phyloP scores from a whole-genome alignment of 53 echinoderm and acorn worm species.

The Temnopleurus reevesii region DNA sequence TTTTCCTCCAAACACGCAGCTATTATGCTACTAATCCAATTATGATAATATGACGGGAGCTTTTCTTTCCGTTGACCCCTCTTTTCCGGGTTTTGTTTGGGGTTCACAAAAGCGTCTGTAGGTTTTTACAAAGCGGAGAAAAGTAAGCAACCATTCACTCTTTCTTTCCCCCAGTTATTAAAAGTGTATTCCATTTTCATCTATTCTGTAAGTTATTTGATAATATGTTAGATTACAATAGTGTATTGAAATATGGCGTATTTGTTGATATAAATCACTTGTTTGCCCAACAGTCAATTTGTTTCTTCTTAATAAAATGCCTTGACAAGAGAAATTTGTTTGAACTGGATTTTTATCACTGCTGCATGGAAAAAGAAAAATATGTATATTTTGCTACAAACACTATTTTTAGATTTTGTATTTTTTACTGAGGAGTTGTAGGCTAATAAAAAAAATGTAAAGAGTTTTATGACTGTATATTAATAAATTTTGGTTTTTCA shows the following conservation, averaged over 20 bases:
- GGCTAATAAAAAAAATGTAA: too few species aligned
- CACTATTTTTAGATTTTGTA: too few species aligned
- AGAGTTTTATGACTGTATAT: too few species aligned
- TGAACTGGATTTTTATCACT: too few species aligned
- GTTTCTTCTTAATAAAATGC: neutral
- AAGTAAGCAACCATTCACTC: neutral
- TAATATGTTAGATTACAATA: neutral
- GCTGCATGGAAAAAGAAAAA: too few species aligned
- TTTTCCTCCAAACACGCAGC: neutral
- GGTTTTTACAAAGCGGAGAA: neutral
- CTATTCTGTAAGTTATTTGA: neutral
- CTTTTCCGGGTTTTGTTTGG: slow-evolving; percentile 14
- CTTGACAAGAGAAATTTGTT: neutral
- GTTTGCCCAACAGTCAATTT: neutral
- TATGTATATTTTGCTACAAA: too few species aligned
- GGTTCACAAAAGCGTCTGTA: neutral
- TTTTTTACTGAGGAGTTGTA: too few species aligned
- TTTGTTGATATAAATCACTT: neutral
- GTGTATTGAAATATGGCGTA: neutral
- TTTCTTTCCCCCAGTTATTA: neutral
- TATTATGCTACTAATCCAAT: slow-evolving; percentile 32
- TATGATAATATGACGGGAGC: neutral
- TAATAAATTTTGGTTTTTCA: too few species aligned
- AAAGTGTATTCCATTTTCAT: neutral
- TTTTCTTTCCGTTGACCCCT: neutral